Evolutionary conservation across 2,888 invertebrate genomes (phyloP), one percentile per base, ranked within the genome.

Genomic region (Crioceris asparagi): DNA sequence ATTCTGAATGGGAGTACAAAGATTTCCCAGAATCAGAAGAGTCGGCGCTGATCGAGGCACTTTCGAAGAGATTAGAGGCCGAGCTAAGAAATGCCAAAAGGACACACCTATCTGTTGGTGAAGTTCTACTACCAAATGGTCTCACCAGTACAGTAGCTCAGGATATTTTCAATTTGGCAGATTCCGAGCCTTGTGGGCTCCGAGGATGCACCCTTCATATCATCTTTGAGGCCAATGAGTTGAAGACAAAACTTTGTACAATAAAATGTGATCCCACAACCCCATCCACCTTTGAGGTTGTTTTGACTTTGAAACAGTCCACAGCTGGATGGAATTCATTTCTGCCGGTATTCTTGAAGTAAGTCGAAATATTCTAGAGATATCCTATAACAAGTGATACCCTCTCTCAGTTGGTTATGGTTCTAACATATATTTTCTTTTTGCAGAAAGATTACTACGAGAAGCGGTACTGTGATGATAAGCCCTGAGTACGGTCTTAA

Each of bases 301-400:
- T 83, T 66, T 70, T 91, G 48, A 88, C 85, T 34, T 71, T 91
- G 46, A 83, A 83, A 62, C 87, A 87, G 62, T 83, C 85, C 59
- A 75, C 77, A 36, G 79, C 81, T 52, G 79, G 83, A 60, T 90
- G 90, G 90, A 83, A 83, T 52, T 79, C 80, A 55, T 71, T 83
- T 60, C 70, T 90, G 67, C 85, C 86, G 64, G 85, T 87, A 66
- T 83, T 90, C 67, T 73, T 88, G 66, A 86, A 85, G 86, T 86
- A 65, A 81, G 83, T 77, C 48, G 4, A 19, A 32, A 8, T 21
- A 7, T 31, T 36, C 21, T 7, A 21, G 21, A 10, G 21, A 21
- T 21, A 21, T 6, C 10, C 21, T 7, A 10, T 21, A 21, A 7
- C 10, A 6, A 6, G 21, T 21, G 10, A 6, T 21, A 21, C 10